Base-by-base conservation (phyloP, 2,888 invertebrate species). In the Sphecodes monilicornis region DNA sequence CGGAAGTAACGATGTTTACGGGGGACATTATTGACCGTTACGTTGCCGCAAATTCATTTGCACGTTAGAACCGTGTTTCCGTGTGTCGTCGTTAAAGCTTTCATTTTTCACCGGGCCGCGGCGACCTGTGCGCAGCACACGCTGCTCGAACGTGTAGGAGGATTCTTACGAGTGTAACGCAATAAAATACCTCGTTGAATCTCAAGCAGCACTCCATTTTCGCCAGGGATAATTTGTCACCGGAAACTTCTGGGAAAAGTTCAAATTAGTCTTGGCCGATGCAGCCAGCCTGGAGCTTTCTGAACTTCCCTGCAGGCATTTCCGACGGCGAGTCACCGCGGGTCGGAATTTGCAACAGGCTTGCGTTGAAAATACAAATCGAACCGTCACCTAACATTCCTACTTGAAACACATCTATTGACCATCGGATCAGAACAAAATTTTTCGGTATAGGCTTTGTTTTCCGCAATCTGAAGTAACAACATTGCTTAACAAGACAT, bases 181-280 rank as follows among this genome's bases (percentile, higher is more conserved):
- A 86, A 89, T 89, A 87, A 87, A 89, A 89, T 86, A 82, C 70
- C 89, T 76, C 88, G 78, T 82, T 84, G 84, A 87, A 84, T 86
- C 84, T 84, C 79, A 75, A 87, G 86, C 78, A 82, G 78, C 80
- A 86, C 86, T 89, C 79, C 78, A 89, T 87, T 89, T 87, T 88
- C 88, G 69, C 64, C 66, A 36, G 43, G 86, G 79, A 89, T 84
- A 87, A 89, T 89, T 89, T 87, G 89, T 89, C 89, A 86, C 78
- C 76, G 66, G 76, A 64, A 89, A 89, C 86, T 89, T 89, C 41
- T 57, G 41, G 72, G 72, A 57, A 87, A 89, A 89, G 87, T 89
- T 79, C 82, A 80, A 89, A 89, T 89, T 89, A 89, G 86, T 86
- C 84, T 80, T 76, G 84, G 83, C 57, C 82, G 60, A 74, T 72